Conservation (phyloP, 2,797 vertebrate genomes). For the Poecilia velifera region DNA sequence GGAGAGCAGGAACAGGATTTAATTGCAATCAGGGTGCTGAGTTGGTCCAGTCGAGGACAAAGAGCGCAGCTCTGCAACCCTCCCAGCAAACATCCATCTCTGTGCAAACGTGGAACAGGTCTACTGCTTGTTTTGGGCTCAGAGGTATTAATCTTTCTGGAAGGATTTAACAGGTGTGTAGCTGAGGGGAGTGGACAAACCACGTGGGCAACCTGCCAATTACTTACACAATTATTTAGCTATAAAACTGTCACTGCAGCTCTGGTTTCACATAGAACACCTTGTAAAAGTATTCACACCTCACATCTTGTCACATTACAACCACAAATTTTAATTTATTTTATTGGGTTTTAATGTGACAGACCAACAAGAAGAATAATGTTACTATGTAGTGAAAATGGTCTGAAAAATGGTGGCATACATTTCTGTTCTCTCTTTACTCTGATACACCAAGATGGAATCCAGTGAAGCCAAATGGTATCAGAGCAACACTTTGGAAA, state of each 20-base stretch:
- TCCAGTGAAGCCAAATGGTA: not conserved
- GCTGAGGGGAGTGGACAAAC: constrained; percentile 26
- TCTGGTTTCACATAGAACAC: not conserved
- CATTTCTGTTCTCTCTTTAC: not conserved
- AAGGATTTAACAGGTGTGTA: constrained; percentile 58
- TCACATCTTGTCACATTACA: not conserved
- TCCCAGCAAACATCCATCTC: constrained; percentile 63
- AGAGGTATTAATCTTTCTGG: constrained; percentile 61
- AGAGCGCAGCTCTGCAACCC: constrained; percentile 32
- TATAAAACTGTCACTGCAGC: constrained; percentile 10
- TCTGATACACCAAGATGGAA: not conserved
- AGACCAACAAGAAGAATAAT: not conserved
- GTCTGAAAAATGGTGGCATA: not conserved
- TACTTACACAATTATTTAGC: too few species aligned
- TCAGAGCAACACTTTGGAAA: not conserved
- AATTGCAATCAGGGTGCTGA: constrained; percentile 77
- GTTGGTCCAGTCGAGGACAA: constrained; percentile 58
- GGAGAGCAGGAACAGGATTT: constrained; percentile 72
- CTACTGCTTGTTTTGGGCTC: constrained; percentile 39
- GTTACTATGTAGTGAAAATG: not conserved
- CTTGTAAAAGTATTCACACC: not conserved
- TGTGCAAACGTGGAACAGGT: constrained; percentile 42
- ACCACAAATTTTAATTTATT: not conserved
- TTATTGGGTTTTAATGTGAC: not conserved
- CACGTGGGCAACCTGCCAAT: constrained; percentile 32